phyloP scores from a whole-genome alignment of 2,113 vertebrate genomes.

The Rhinopomastus cyanomelas region DNA sequence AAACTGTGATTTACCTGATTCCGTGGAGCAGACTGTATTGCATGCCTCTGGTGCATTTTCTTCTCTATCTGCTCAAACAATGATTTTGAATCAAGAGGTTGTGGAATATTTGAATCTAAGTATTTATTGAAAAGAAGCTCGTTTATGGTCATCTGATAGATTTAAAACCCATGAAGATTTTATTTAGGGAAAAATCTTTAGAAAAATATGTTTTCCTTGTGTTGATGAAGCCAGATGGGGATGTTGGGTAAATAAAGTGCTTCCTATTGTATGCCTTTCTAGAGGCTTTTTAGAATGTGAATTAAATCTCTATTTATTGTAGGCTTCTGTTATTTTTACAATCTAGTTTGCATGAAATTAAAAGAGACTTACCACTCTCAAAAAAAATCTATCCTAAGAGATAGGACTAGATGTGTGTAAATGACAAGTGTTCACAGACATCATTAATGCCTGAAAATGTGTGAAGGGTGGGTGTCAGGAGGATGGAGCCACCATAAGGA shows the following conservation, averaged over 20 bases:
- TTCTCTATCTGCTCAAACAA: not conserved
- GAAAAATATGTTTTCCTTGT: not conserved
- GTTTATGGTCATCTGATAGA: constrained; percentile 11
- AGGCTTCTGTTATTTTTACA: not conserved
- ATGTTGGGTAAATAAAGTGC: constrained; percentile 5
- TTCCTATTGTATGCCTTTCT: not conserved
- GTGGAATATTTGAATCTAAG: constrained; percentile 21
- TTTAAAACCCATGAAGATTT: constrained; percentile 50
- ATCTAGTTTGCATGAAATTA: not conserved
- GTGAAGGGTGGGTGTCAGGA: no score
- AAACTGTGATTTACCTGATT: constrained; percentile 46
- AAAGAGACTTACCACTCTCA: not conserved
- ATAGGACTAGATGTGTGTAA: not conserved
- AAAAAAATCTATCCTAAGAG: not conserved
- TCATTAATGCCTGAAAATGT: no score
- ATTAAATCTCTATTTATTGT: not conserved
- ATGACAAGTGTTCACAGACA: not conserved
- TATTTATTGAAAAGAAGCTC: constrained; percentile 16
- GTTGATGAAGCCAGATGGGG: not conserved
- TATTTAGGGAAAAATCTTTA: not conserved
- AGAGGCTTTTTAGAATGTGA: not conserved
- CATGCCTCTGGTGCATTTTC: constrained; percentile 1
- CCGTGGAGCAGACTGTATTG: not conserved
- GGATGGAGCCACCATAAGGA: no score
- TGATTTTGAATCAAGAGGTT: constrained; percentile 13